Evolutionary conservation across 37 sponge, comb jelly and placozoan species (phyloP).

Genomic region (Oopsacas minuta): DNA sequence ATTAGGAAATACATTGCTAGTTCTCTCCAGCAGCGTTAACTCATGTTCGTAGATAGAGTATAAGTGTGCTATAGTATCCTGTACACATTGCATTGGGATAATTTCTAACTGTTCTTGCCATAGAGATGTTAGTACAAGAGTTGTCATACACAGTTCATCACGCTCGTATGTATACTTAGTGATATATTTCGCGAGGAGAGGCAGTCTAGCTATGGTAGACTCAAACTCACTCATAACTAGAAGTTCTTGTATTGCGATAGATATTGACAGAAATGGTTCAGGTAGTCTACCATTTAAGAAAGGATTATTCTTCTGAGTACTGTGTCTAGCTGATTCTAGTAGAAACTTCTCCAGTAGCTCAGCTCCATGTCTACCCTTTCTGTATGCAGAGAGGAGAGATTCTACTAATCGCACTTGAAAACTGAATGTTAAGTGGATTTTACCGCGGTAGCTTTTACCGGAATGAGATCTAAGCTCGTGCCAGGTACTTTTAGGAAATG

Average conservation of each 20-base stretch:
- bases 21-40: not conserved
- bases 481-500: not conserved
- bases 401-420: not conserved
- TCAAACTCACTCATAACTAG: not conserved
- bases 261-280: not conserved
- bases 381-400: not conserved
- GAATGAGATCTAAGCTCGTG: not conserved
- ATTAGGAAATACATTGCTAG: slow-evolving; percentile 7
- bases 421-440: not conserved
- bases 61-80: not conserved
- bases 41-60: slow-evolving; percentile 7
- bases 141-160: slow-evolving; percentile 6
- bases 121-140: not conserved
- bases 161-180: slow-evolving; percentile 4
- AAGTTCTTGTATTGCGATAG: not conserved
- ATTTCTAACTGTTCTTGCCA: not conserved
- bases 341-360: not conserved
- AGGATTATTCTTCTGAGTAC: not conserved
- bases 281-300: not conserved
- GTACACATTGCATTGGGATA: not conserved
- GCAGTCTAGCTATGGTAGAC: not conserved
- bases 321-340: not conserved
- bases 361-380: not conserved
- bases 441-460: not conserved
- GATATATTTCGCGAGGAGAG: slow-evolving; percentile 17